Percentiles rank a stretch among this genome's conserved stretches.
Conservation (phyloP, 2,888 invertebrate genomes). For the Neuroscelio doddi region DNA sequence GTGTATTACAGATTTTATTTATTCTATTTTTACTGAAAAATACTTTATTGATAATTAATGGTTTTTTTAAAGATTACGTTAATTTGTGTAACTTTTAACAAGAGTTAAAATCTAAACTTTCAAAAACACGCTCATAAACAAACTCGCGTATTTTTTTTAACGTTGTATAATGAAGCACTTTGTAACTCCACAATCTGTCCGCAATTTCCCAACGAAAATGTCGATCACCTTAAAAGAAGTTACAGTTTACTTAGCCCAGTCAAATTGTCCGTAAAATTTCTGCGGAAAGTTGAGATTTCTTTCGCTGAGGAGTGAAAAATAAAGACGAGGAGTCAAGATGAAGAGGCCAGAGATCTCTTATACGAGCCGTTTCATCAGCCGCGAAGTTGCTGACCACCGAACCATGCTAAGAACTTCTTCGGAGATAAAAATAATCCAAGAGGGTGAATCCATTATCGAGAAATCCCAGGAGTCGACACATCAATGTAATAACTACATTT, state of each 20-base stretch:
- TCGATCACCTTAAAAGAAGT: slow-evolving; percentile 1
- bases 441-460: slow-evolving; percentile 26
- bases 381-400: slow-evolving; percentile 25
- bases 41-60: too few species aligned
- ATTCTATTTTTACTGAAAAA: too few species aligned
- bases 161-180: background rate
- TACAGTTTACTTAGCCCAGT: slow-evolving; percentile 16
- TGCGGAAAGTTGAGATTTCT: slow-evolving; percentile 53
- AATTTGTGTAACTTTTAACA: too few species aligned
- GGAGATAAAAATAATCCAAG: slow-evolving; percentile 30
- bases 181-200: background rate
- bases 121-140: too few species aligned
- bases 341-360: slow-evolving; percentile 23
- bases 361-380: slow-evolving; percentile 24
- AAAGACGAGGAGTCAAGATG: slow-evolving; percentile 28
- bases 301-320: slow-evolving; percentile 47
- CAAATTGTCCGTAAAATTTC: slow-evolving; percentile 58
- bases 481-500: slow-evolving; percentile 11
- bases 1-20: too few species aligned
- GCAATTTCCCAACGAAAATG: slow-evolving; percentile 10
- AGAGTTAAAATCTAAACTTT: too few species aligned
- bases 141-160: too few species aligned
- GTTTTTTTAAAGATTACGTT: too few species aligned
- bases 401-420: slow-evolving; percentile 14
- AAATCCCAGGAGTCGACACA: slow-evolving; percentile 3